A percentile compares a stretch with the other conserved stretches of the same genome.
Conservation (phyloP, 2,113 vertebrate genomes). For the Lophochroa leadbeateri region DNA sequence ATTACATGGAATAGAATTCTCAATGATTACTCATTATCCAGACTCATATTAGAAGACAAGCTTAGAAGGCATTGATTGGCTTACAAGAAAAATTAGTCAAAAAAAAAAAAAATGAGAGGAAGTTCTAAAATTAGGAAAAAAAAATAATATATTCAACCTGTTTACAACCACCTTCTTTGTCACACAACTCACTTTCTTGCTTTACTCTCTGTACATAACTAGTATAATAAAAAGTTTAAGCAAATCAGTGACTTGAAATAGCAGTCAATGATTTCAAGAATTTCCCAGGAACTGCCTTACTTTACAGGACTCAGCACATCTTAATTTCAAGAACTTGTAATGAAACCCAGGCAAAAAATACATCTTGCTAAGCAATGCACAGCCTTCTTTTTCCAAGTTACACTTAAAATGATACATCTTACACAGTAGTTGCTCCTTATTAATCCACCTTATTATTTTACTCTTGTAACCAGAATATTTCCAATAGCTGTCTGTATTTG, state of each 20-base stretch:
- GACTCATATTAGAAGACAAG: not conserved
- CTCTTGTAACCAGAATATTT: not conserved
- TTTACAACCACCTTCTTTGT: not conserved
- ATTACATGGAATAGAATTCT: not conserved
- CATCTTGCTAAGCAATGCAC: not conserved
- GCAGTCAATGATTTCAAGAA: not conserved
- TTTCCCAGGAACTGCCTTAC: not conserved
- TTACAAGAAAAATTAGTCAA: not conserved
- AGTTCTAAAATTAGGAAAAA: not conserved
- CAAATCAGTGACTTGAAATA: not conserved
- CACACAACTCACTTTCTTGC: not conserved
- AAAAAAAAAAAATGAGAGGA: not conserved
- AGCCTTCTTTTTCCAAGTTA: not conserved
- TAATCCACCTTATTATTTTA: not conserved
- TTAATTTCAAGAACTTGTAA: not conserved
- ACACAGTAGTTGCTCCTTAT: not conserved
- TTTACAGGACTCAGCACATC: not conserved
- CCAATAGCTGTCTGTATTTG: not conserved
- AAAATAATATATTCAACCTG: not conserved
- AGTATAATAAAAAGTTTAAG: not conserved
- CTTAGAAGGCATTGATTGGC: not conserved
- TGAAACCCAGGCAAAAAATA: not conserved
- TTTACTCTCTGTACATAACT: not conserved
- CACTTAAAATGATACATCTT: not conserved
- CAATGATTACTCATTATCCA: not conserved